Evolutionary conservation across 2,797 vertebrate species (phyloP).

Genomic region (Spheniscus humboldti): DNA sequence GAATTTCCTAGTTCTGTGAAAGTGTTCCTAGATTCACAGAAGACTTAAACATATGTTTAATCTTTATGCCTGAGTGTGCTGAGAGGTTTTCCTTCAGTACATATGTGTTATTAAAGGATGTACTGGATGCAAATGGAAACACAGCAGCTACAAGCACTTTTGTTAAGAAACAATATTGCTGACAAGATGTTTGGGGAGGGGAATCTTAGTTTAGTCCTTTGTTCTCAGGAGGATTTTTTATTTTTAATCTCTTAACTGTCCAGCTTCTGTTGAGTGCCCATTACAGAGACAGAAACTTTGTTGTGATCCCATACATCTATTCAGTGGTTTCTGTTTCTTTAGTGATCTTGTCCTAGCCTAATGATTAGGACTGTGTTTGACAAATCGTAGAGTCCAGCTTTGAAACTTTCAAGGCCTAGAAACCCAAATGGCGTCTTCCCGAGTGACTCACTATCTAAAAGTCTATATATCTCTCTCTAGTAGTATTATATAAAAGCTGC

Average conservation of each 20-base stretch:
- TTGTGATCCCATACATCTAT: neutral
- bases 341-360: neutral
- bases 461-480: neutral
- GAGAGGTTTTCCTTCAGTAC: neutral
- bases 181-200: neutral
- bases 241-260: neutral
- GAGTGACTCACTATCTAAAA: neutral
- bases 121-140: neutral
- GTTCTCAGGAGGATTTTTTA: neutral
- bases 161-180: neutral
- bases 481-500: neutral
- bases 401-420: neutral
- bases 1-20: neutral
- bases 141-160: neutral
- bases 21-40: neutral
- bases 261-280: neutral
- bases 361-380: neutral
- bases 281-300: neutral
- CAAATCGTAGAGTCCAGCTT: neutral
- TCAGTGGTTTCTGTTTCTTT: neutral
- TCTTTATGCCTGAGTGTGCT: neutral
- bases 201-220: neutral
- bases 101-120: neutral
- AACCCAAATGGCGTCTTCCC: neutral
- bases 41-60: neutral